Base-by-base conservation (phyloP, 2,797 vertebrate genomes). In the Siniperca obscura region DNA sequence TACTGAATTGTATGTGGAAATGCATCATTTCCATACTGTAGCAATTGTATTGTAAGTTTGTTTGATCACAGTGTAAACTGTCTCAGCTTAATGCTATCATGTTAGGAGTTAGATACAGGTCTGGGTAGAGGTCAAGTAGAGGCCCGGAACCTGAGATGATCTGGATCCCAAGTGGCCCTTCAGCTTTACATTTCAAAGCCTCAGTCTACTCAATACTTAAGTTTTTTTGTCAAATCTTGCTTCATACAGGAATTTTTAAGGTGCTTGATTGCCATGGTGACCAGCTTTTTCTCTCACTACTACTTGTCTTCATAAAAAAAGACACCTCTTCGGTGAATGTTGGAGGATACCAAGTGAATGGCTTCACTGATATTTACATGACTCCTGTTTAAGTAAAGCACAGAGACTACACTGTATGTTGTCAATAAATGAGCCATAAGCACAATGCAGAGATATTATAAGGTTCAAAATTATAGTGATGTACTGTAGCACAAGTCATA, bases 21-120 rank as follows among this genome's bases (percentile, higher is more conserved):
- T 86, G 84, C 50, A 80, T 84, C 38, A 83, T 87, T 85, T 85
- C 86, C 73, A 74, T 22, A 62, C 11, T 66, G 73, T 69, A 56
- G 70, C 52, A 66, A 68, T 25, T 76, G 12, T 76, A 59, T 70
- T 74, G 7, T 81, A 76, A n/a, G 60, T 76, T 59, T 80, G 57
- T 82, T 81, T 67, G 50, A 42, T 82, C 56, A 79, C 25, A 34
- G 17, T 30, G 48, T 52, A 64, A 79, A 52, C 48, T 66, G 50
- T 74, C 66, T 70, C n/a, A 46, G 50, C n/a, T 56, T 34, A 46
- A 61, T 62, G 42, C 22, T 27, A 22, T 64, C 13, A 53, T 21
- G 5, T 59, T 56, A 71, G 38, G 34, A 38, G 73, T 44, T 40
- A 68, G 62, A 70, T 40, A 57, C 36, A 76, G 70, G 57, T 53